These are phyloP conservation scores for Periplaneta americana DNA, from an alignment of 1,140 invertebrate genomes.

Conservation along the genomic window DNA sequence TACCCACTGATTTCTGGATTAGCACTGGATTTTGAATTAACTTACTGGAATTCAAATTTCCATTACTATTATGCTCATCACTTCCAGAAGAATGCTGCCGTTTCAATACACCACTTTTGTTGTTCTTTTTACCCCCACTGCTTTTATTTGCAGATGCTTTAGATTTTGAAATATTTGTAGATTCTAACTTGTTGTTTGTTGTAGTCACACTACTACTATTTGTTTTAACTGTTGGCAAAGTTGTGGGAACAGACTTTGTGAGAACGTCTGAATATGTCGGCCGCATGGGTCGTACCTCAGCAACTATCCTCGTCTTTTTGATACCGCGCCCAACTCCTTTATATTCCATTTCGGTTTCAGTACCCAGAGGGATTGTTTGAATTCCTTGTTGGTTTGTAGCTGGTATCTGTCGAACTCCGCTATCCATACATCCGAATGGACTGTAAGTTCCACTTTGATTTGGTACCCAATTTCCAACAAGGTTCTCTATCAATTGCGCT, in stretches of 20 bases:
- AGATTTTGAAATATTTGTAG: neutral
- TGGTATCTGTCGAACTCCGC: neutral
- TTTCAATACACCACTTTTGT: constrained; percentile 30
- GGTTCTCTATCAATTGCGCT: constrained; percentile 60
- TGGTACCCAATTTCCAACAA: constrained; percentile 75
- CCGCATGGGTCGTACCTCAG: constrained; percentile 79
- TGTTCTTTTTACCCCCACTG: constrained; percentile 36
- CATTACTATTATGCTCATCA: constrained; percentile 37
- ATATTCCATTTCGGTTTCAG: neutral
- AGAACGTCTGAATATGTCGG: constrained; percentile 78
- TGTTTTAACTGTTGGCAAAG: constrained; percentile 31
- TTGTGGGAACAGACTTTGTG: constrained; percentile 53
- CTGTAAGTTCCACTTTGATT: constrained; percentile 76
- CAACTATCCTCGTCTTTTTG: constrained; percentile 64
- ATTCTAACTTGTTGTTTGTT: constrained; percentile 3
- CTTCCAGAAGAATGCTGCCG: constrained; percentile 46
- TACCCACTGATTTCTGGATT: constrained; percentile 25
- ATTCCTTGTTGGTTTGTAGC: constrained; percentile 12
- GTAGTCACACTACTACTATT: constrained; percentile 15
- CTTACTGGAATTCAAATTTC: neutral
- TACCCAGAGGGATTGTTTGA: neutral
- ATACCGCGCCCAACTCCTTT: constrained; percentile 8
- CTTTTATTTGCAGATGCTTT: constrained; percentile 26
- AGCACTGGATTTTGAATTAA: constrained; percentile 14
- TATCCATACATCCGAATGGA: constrained; percentile 55